These are phyloP conservation scores for Lepilemur septentrionalis DNA, from an alignment of 2,797 vertebrate species.

Conservation along the genomic window DNA sequence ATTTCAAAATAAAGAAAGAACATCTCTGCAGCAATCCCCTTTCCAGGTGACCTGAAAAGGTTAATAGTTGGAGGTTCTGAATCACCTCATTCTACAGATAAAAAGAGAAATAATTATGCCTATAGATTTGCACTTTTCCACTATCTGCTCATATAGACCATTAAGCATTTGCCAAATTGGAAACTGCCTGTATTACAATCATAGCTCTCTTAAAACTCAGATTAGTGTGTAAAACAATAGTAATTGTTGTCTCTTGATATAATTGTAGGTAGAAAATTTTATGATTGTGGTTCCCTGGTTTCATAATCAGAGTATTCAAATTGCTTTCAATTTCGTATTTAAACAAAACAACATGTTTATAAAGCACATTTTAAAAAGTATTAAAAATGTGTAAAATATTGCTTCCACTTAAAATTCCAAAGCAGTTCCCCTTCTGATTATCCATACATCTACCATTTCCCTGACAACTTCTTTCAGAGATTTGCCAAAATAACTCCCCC, in stretches of 20 bases:
- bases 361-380: neutral
- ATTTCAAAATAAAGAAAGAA: slow-evolving; percentile 43
- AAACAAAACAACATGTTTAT: slow-evolving; percentile 15
- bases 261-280: slow-evolving; percentile 17
- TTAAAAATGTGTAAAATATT: neutral
- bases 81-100: neutral
- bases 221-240: slow-evolving; percentile 41
- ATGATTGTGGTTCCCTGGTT: neutral
- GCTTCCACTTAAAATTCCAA: slow-evolving; percentile 39
- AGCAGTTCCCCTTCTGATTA: neutral
- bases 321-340: slow-evolving; percentile 52
- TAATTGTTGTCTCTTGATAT: neutral
- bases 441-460: neutral
- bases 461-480: neutral
- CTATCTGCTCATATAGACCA: neutral
- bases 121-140: neutral
- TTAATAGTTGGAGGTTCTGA: neutral
- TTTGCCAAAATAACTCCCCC: neutral
- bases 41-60: slow-evolving; percentile 35
- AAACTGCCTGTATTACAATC: slow-evolving; percentile 52
- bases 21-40: neutral
- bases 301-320: slow-evolving; percentile 40
- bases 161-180: slow-evolving; percentile 12
- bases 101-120: neutral
- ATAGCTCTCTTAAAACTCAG: neutral